phyloP scores from a whole-genome alignment of 2,113 vertebrate genomes.

The Diphyllodes magnificus region DNA sequence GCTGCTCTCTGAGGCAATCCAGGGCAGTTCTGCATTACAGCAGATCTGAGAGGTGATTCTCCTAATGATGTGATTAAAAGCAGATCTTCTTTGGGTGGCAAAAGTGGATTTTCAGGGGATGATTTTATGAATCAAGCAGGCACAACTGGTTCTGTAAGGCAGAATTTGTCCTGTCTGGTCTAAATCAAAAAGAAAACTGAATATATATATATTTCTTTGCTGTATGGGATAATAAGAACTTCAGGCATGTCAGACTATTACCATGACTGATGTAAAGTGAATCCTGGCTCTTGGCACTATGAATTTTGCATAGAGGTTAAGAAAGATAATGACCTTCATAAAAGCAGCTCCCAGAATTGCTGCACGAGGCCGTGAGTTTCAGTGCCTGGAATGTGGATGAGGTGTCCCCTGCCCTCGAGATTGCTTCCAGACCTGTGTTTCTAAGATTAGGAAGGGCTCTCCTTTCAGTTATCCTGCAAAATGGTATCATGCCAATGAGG shows the following conservation, averaged over 20 bases:
- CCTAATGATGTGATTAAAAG: background rate
- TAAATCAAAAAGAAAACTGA: background rate
- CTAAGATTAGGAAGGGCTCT: background rate
- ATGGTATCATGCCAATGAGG: background rate
- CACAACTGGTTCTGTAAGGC: background rate
- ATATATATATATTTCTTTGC: background rate
- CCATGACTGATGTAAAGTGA: background rate
- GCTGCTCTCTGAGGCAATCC: background rate
- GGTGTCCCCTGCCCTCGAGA: background rate
- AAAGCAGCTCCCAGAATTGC: background rate
- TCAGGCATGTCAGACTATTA: background rate
- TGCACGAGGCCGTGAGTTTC: background rate
- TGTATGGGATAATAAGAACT: background rate
- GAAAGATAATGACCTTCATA: background rate
- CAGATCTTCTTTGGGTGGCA: background rate
- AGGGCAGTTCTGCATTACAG: background rate
- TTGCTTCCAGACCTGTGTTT: background rate
- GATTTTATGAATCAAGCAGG: background rate
- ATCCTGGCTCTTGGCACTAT: background rate
- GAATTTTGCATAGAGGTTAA: conserved; percentile 31
- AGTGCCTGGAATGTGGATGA: conserved; percentile 44
- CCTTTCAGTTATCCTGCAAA: background rate
- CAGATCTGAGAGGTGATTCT: background rate
- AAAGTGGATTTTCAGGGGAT: background rate
- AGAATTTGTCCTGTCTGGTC: background rate